phyloP scores from a whole-genome alignment of 2,888 invertebrate genomes.

The Drosophila paranaensis region DNA sequence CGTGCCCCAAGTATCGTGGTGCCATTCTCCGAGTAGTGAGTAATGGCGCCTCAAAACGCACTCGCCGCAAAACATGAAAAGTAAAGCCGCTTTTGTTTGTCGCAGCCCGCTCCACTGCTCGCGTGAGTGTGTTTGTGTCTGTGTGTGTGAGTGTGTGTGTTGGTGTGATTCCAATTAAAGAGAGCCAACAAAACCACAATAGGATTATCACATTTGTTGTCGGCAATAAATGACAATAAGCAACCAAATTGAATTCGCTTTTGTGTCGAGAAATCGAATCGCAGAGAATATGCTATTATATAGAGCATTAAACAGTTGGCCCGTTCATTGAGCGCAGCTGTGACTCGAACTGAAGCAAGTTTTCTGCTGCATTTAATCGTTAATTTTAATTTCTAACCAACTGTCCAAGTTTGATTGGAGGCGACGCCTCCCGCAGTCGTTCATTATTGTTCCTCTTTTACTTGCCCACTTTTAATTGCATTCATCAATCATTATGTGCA shows the following conservation, averaged over 20 bases:
- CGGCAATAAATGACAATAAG: constrained; percentile 53
- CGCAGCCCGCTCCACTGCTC: neutral
- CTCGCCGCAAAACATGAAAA: constrained; percentile 69
- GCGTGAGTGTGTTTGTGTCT: constrained; percentile 20
- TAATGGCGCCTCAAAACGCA: constrained; percentile 80
- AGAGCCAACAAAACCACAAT: constrained; percentile 67
- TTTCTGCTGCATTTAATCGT: neutral
- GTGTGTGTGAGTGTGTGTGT: neutral
- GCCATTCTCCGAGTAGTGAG: constrained; percentile 50
- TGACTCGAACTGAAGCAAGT: neutral
- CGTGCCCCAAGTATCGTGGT: constrained; percentile 21
- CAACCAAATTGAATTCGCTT: constrained; percentile 51
- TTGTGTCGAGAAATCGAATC: neutral
- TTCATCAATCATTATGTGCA: constrained; percentile 73
- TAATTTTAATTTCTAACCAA: constrained; percentile 4
- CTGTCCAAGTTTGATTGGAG: neutral
- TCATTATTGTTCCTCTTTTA: constrained; percentile 8
- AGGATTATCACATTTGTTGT: constrained; percentile 70
- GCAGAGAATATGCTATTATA: neutral
- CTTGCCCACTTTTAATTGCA: constrained; percentile 58
- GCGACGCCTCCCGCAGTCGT: neutral
- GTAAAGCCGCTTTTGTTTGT: constrained; percentile 70
- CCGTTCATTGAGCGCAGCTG: neutral
- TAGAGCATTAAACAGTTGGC: neutral
- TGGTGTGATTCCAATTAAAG: constrained; percentile 64